phyloP scores from a whole-genome alignment of 2,888 invertebrate species.

The Caradrina kadenii region DNA sequence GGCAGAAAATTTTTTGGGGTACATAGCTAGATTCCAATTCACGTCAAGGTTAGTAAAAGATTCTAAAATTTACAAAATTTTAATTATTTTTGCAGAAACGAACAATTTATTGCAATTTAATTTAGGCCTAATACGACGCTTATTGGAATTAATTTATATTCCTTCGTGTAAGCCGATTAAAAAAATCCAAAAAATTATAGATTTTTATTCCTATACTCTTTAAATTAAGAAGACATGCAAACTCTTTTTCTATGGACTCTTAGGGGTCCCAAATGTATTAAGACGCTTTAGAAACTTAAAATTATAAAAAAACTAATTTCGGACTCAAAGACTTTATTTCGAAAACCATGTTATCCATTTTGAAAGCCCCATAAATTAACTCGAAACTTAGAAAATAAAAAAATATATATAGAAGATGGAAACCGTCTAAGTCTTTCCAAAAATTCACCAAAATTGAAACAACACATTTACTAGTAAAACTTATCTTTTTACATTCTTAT shows the following conservation, averaged over 20 bases:
- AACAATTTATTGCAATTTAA: slow-evolving; percentile 33
- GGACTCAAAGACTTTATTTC: neutral
- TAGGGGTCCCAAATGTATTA: slow-evolving; percentile 32
- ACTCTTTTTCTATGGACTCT: neutral
- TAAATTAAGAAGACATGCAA: neutral
- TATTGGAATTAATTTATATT: slow-evolving; percentile 54
- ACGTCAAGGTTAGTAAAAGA: neutral
- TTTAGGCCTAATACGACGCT: slow-evolving; percentile 75
- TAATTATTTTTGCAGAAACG: neutral
- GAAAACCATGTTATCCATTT: neutral
- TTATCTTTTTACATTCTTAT: neutral
- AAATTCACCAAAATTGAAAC: neutral
- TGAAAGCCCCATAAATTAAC: neutral
- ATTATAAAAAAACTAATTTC: neutral
- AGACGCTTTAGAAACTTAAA: neutral
- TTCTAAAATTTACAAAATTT: neutral
- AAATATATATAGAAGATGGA: neutral
- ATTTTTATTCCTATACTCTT: neutral
- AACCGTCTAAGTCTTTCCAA: no score
- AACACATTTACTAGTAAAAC: neutral
- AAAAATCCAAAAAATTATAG: neutral
- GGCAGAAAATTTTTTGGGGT: neutral
- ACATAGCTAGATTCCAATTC: fast-evolving
- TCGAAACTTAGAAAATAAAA: neutral
- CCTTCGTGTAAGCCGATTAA: neutral